Base-by-base conservation (phyloP, 1,140 invertebrate genomes). In the Neomicropteryx cornuta region DNA sequence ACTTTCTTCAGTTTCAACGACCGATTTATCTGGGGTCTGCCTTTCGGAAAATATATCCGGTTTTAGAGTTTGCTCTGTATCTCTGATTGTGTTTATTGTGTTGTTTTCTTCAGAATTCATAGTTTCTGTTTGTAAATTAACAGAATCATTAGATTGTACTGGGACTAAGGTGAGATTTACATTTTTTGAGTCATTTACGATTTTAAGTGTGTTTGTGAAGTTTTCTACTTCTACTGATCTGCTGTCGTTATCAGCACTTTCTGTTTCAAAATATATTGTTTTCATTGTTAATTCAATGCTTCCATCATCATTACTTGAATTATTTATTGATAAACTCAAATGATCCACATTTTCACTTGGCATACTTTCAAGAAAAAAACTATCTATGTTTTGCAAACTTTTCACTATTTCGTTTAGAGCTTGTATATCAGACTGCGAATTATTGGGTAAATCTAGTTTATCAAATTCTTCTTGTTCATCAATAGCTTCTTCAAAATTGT, bases 401-500 rank as follows among this genome's bases (percentile, higher is more conserved):
- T 51, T 51, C 17, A 60, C 55, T 33, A 61, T 61, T 2, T 58
- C 58, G 51, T 63, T 52, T 48, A 65, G 47, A 17, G 58, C 51
- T 55, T 60, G 52, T 38, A 60, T 58, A 38, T 65, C 63, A 18
- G 49, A 52, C 45, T 57, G 41, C n/a, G n/a, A n/a, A n/a, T n/a
- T n/a, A 41, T 57, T 56, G 37, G 58, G 55, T 23, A 56, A 50
- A 23, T 62, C 55, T 17, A 54, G 53, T 45, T 61, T 53, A 44
- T 44, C 52, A 5, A 8, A 5, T 11, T 5, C 8, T 47, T 63
- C 58, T 38, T 62, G 47, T 42, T 65, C 55, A 46, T 65, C 62
- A 41, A 65, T 57, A n/a, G 62, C 62, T 52, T 65, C 60, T 48
- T 65, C 62, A 43, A 63, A 65, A 41, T 63, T 48, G 29, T 65